A percentile compares a stretch with the other conserved stretches of the same genome.
These are phyloP conservation scores for Anthophora plumipes DNA, from an alignment of 2,888 invertebrate species.

Conservation along the genomic window DNA sequence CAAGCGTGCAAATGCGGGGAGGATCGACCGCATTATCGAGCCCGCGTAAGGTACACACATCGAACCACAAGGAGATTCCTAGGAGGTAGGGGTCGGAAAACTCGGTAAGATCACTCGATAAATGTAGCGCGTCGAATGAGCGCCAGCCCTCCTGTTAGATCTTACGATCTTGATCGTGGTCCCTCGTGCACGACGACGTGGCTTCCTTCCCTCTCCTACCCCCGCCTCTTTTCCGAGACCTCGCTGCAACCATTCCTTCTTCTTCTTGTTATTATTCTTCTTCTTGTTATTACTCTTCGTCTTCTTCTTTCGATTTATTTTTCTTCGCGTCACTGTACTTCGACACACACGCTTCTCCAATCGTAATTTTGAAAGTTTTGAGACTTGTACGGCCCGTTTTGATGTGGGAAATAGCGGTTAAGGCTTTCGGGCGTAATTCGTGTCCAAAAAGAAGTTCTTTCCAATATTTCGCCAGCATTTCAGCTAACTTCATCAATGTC, in stretches of 20 bases:
- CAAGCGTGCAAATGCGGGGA: constrained; percentile 24
- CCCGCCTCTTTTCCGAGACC: constrained; percentile 45
- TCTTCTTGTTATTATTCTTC: constrained; percentile 14
- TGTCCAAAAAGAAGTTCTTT: too few species aligned
- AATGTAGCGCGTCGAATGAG: constrained; percentile 76
- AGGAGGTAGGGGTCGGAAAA: constrained; percentile 76
- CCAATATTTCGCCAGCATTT: too few species aligned
- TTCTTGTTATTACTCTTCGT: too few species aligned
- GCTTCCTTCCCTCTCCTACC: constrained; percentile 64
- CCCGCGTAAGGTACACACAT: not conserved
- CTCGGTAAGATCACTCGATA: constrained; percentile 79
- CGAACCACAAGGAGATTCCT: constrained; percentile 47
- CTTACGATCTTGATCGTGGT: constrained; percentile 78
- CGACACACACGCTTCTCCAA: not conserved
- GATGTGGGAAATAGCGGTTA: too few species aligned
- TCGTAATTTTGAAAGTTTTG: too few species aligned
- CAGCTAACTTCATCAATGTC: too few species aligned
- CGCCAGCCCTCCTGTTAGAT: constrained; percentile 70
- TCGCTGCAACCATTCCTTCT: constrained; percentile 18
- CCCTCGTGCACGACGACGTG: constrained; percentile 75
- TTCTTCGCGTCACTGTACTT: constrained; percentile 1
- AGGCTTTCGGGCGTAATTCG: too few species aligned
- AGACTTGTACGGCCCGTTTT: too few species aligned
- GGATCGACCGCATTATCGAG: constrained; percentile 65
- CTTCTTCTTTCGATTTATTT: not conserved